These are phyloP conservation scores for Troides oblongomaculatus DNA, from an alignment of 2,888 invertebrate genomes.

Conservation along the genomic window DNA sequence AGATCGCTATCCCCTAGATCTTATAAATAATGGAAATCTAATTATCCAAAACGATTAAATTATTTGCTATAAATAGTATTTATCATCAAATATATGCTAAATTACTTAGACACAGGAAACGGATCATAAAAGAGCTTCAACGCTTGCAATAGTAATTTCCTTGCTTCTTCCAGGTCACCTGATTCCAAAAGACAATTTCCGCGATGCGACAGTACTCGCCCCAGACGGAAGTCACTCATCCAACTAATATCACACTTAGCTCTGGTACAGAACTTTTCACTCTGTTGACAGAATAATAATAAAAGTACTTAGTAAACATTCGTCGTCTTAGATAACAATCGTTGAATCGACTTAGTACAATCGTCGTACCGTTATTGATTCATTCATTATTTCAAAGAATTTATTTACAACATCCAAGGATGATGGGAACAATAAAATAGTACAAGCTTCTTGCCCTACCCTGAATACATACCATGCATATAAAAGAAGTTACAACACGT, in stretches of 20 bases:
- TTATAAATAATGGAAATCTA: too few relatives aligned
- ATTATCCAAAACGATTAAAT: not conserved
- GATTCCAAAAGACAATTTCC: conserved; percentile 57
- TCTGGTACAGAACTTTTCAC: conserved; percentile 21
- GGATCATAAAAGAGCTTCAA: conserved; percentile 54
- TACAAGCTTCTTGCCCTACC: too few relatives aligned
- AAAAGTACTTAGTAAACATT: too few relatives aligned
- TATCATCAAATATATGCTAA: not conserved
- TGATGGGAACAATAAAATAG: too few relatives aligned
- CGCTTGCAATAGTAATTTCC: conserved; percentile 49
- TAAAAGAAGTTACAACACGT: too few relatives aligned
- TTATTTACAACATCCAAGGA: too few relatives aligned
- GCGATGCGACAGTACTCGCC: conserved; percentile 49
- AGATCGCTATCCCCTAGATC: too few relatives aligned
- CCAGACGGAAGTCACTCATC: conserved; percentile 54
- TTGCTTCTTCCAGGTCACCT: conserved; percentile 53
- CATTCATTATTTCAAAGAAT: too few relatives aligned
- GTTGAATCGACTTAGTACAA: too few relatives aligned
- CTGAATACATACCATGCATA: too few relatives aligned
- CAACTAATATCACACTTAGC: conserved; percentile 37
- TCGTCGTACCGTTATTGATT: too few relatives aligned
- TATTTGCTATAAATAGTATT: not conserved
- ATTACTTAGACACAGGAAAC: conserved; percentile 50
- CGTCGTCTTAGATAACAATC: too few relatives aligned
- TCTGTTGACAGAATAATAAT: conserved; percentile 5